phyloP scores from a whole-genome alignment of 2,888 invertebrate species.

The Machimus atricapillus region DNA sequence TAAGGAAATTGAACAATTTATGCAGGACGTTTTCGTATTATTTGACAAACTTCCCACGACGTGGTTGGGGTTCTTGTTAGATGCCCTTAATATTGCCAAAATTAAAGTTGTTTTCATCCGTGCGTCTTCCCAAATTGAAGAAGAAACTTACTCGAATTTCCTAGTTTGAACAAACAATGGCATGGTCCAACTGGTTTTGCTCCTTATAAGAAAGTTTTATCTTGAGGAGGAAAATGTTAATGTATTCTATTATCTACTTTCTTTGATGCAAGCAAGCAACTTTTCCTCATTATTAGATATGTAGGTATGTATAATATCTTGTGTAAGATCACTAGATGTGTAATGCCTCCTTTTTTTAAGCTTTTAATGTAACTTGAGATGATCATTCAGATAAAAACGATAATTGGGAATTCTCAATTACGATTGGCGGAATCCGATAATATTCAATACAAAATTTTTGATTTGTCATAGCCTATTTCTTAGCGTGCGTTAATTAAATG shows the following conservation, averaged over 20 bases:
- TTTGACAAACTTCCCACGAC: neutral
- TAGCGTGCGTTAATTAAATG: no score
- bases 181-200: neutral
- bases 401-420: no score
- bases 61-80: neutral
- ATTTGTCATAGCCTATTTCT: no score
- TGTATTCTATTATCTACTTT: neutral
- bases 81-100: neutral
- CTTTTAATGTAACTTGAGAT: no score
- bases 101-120: neutral
- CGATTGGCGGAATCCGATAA: no score
- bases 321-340: neutral
- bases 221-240: neutral
- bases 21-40: neutral
- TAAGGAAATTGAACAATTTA: neutral
- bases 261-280: neutral
- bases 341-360: neutral
- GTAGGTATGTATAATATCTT: neutral
- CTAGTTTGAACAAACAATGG: neutral
- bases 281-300: neutral
- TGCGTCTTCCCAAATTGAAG: neutral
- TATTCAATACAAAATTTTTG: no score
- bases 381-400: no score
- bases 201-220: neutral
- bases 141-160: neutral